These are phyloP conservation scores for Ceriagrion tenellum DNA, from an alignment of 2,888 invertebrate species.

Conservation along the genomic window DNA sequence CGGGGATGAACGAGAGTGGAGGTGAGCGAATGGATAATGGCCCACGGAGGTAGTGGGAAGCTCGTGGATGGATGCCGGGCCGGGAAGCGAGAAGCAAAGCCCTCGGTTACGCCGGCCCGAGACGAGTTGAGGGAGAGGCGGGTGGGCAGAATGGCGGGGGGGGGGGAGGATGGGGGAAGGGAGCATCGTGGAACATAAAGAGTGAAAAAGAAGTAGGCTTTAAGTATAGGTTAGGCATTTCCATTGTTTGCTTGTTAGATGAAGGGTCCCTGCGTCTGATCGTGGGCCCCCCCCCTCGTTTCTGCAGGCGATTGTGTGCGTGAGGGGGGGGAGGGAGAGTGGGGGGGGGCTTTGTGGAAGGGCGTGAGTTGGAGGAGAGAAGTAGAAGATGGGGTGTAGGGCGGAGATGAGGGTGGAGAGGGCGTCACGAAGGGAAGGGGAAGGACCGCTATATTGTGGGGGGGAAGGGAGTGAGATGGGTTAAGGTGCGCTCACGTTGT, in stretches of 20 bases:
- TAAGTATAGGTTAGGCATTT: constrained; percentile 64
- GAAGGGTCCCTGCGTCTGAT: constrained; percentile 35
- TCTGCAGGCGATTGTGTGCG: constrained; percentile 20
- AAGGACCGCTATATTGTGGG: not conserved
- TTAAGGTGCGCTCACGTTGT: constrained; percentile 12
- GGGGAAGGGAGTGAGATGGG: not conserved
- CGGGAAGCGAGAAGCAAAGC: not conserved
- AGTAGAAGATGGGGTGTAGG: not conserved
- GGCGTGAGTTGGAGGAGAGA: not conserved
- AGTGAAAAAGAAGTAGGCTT: constrained; percentile 63
- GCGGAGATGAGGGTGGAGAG: not conserved
- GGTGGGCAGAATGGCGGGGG: constrained; percentile 15
- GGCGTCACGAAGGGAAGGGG: constrained; percentile 2
- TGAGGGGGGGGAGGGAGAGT: not conserved
- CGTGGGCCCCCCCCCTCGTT: not conserved
- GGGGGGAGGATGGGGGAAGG: not conserved
- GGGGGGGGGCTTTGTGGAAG: not conserved
- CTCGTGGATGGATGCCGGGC: not conserved
- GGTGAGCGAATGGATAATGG: not conserved
- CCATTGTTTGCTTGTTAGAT: constrained; percentile 66
- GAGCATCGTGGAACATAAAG: constrained; percentile 41
- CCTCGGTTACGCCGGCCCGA: not conserved
- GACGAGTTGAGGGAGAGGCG: not conserved
- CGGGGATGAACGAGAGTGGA: not conserved
- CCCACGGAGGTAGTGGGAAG: not conserved